Percentiles rank a stretch among this genome's conserved stretches.
These are phyloP conservation scores for Pachyuromys duprasi DNA, from an alignment of 2,797 vertebrate genomes.

Conservation along the genomic window DNA sequence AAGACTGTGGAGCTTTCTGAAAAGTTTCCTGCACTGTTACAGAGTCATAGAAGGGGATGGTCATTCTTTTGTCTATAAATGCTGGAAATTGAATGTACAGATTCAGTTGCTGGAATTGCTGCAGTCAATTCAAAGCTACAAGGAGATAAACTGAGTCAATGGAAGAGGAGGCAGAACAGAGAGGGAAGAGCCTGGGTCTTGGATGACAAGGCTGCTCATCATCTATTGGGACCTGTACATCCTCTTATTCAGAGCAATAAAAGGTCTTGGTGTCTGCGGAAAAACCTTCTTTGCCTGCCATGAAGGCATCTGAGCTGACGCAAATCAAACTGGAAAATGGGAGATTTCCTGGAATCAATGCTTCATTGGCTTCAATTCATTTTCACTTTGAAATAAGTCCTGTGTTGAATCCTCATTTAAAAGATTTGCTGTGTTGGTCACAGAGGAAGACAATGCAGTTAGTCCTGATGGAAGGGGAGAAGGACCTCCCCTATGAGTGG, in stretches of 20 bases:
- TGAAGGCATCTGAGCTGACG: neutral
- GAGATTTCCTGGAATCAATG: neutral
- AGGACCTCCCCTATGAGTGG: too few relatives aligned
- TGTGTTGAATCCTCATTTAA: neutral
- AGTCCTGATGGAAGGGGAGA: too few relatives aligned
- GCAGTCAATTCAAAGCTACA: neutral
- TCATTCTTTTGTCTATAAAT: neutral
- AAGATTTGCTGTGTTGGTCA: neutral
- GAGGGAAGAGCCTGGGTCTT: fast-evolving
- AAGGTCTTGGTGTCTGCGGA: neutral
- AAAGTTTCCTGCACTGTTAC: neutral
- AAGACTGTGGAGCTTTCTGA: neutral
- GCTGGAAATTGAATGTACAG: neutral
- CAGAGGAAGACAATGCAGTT: too few relatives aligned
- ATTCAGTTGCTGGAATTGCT: neutral
- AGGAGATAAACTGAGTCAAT: neutral
- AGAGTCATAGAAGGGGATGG: neutral
- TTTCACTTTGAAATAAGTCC: neutral
- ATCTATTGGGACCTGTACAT: fast-evolving
- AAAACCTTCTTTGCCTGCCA: neutral
- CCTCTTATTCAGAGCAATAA: neutral
- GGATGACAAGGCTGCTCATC: neutral
- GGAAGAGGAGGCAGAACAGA: neutral
- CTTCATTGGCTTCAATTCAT: neutral
- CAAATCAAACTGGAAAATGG: neutral